Percentiles rank a stretch among this genome's conserved stretches.
Conservation (phyloP, 2,113 vertebrate species). For the Oryzias curvinotus region DNA sequence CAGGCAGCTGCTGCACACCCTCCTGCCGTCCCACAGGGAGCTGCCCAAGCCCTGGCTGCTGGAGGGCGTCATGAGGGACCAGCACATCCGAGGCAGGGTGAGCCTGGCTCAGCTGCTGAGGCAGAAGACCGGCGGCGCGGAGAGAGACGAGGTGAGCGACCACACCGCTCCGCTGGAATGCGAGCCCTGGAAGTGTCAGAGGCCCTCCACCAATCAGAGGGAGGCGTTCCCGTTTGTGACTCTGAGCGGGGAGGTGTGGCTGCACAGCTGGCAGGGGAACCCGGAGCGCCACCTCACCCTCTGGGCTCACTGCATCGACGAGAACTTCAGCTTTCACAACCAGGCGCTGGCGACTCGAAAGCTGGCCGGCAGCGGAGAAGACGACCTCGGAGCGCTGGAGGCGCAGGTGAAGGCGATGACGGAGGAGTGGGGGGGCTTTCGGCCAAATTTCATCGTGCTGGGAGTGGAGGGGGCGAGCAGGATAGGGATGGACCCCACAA, state of each 20-base stretch:
- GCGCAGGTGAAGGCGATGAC: slow-evolving; percentile 59
- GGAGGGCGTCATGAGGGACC: slow-evolving; percentile 54
- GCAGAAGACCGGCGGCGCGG: neutral
- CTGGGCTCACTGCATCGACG: slow-evolving; percentile 72
- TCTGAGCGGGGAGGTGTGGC: slow-evolving; percentile 74
- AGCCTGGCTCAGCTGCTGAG: slow-evolving; percentile 40
- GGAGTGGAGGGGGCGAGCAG: slow-evolving; percentile 48
- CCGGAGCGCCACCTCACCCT: slow-evolving; percentile 66
- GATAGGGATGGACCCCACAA: neutral
- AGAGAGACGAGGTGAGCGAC: slow-evolving; percentile 10
- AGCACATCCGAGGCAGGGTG: slow-evolving; percentile 41
- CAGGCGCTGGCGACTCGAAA: slow-evolving; percentile 63
- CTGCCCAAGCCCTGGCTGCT: slow-evolving; percentile 60
- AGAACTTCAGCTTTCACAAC: slow-evolving; percentile 62
- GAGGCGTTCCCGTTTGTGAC: slow-evolving; percentile 52
- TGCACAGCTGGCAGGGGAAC: slow-evolving; percentile 63
- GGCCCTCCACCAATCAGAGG: neutral
- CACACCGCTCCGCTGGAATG: slow-evolving; percentile 57
- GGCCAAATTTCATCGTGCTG: slow-evolving; percentile 54
- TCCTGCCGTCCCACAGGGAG: slow-evolving; percentile 69
- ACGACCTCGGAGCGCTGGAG: slow-evolving; percentile 38
- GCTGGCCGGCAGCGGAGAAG: slow-evolving; percentile 30
- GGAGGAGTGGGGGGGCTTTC: slow-evolving; percentile 72
- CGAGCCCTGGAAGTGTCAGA: slow-evolving; percentile 17
- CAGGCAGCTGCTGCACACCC: slow-evolving; percentile 62